Evolutionary conservation across 2,888 invertebrate species (phyloP).

Genomic region (Archaeoteleia sp.): DNA sequence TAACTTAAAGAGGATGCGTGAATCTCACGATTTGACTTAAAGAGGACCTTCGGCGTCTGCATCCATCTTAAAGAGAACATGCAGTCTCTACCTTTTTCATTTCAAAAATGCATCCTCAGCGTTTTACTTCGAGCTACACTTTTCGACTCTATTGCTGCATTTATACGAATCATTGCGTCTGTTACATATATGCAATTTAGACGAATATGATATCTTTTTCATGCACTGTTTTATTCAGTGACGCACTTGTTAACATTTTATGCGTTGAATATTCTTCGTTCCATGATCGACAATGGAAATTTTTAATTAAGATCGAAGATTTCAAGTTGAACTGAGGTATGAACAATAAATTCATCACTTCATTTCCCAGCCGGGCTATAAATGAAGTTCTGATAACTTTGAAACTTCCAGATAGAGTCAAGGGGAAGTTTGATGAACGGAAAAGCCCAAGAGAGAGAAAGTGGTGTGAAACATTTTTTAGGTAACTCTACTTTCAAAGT

Average conservation of each 20-base stretch:
- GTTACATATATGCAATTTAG: no score
- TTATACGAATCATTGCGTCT: no score
- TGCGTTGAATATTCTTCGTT: no score
- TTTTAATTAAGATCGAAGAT: no score
- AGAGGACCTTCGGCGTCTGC: constrained; percentile 30
- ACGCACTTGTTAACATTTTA: no score
- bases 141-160: no score
- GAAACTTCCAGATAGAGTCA: constrained; percentile 21
- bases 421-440: constrained; percentile 13
- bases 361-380: constrained; percentile 9
- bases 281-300: no score
- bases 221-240: no score
- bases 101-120: no score
- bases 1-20: constrained; percentile 49
- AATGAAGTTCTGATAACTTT: constrained; percentile 27
- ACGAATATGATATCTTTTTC: no score
- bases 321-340: not conserved
- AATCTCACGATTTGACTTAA: constrained; percentile 45
- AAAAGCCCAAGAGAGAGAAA: constrained; percentile 11
- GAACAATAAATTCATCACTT: constrained; percentile 14
- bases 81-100: not conserved
- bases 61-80: constrained; percentile 19
- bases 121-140: no score
- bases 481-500: constrained; percentile 7
- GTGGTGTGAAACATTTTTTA: constrained; percentile 18